A percentile compares a stretch with the other conserved stretches of the same genome.
Evolutionary conservation across 2,888 invertebrate species (phyloP).

Genomic region (Caenorhabditis imperialis): DNA sequence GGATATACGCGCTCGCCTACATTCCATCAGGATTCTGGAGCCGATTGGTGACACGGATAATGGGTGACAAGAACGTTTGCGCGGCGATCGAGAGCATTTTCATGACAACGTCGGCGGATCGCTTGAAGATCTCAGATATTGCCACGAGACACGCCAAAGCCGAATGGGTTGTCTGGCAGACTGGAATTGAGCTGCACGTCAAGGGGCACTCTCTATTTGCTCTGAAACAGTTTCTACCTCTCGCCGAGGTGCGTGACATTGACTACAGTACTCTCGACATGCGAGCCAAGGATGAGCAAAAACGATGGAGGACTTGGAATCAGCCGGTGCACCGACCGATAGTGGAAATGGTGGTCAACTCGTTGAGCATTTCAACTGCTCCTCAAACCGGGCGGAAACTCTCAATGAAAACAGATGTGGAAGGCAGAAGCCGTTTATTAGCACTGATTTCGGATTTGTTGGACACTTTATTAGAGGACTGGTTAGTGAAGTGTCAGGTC

Average conservation of each 20-base stretch:
- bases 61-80: conserved; percentile 69
- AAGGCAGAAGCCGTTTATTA: conserved; percentile 80
- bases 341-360: conserved; percentile 71
- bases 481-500: conserved; percentile 84
- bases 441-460: conserved; percentile 94
- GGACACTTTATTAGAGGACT: conserved; percentile 95
- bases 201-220: conserved; percentile 87
- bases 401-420: conserved; percentile 61
- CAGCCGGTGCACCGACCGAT: conserved; percentile 57
- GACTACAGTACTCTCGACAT: conserved; percentile 70
- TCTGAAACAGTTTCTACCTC: conserved; percentile 85
- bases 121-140: conserved; percentile 29
- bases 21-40: conserved; percentile 99
- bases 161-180: conserved; percentile 94
- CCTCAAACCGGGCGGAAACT: conserved; percentile 32
- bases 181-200: conserved; percentile 85
- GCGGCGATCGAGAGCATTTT: conserved; percentile 57
- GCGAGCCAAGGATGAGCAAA: conserved; percentile 67
- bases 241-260: conserved; percentile 69
- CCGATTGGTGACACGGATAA: conserved; percentile 86
- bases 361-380: conserved; percentile 45
- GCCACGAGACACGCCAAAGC: conserved; percentile 58
- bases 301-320: conserved; percentile 65
- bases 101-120: conserved; percentile 54
- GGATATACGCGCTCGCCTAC: conserved; percentile 86